A percentile compares a stretch with the other conserved stretches of the same genome.
Evolutionary conservation across 2,113 vertebrate species (phyloP).

Genomic region (Tupaia tana): DNA sequence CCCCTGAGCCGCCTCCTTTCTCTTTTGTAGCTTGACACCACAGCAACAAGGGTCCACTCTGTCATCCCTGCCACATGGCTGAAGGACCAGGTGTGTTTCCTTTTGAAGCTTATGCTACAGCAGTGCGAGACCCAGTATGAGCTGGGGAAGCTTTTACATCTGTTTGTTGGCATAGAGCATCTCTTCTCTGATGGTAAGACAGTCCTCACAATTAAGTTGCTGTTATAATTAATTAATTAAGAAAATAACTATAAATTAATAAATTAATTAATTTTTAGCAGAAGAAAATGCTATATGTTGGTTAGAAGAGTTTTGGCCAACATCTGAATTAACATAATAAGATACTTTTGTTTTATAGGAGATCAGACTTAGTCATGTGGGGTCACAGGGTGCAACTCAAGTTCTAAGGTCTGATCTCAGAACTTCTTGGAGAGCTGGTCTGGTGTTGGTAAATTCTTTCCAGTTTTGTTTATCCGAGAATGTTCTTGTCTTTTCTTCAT

Average conservation of each 20-base stretch:
- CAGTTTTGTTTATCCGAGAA: too few species aligned
- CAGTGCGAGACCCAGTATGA: constrained; percentile 92
- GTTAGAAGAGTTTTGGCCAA: too few species aligned
- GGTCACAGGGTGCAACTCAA: too few species aligned
- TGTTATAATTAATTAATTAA: constrained; percentile 25
- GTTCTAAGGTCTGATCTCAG: too few species aligned
- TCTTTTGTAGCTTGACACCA: constrained; percentile 84
- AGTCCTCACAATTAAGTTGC: not conserved
- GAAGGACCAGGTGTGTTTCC: constrained; percentile 89
- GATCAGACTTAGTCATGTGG: too few species aligned
- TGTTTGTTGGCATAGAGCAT: constrained; percentile 88
- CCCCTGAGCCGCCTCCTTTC: not conserved
- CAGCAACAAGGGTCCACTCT: not conserved
- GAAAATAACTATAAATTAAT: not conserved
- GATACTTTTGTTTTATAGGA: too few species aligned
- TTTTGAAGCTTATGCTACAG: constrained; percentile 91
- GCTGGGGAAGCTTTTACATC: constrained; percentile 89
- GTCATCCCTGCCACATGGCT: constrained; percentile 89
- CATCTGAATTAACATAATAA: too few species aligned
- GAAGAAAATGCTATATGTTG: too few species aligned
- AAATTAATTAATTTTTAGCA: too few species aligned
- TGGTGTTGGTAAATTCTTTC: too few species aligned
- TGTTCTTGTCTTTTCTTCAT: too few species aligned
- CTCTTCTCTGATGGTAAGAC: constrained; percentile 90
- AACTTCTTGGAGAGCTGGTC: too few species aligned